A percentile compares a stretch with the other conserved stretches of the same genome.
phyloP scores from a whole-genome alignment of 2,888 invertebrate genomes.

The Phalera bucephala region DNA sequence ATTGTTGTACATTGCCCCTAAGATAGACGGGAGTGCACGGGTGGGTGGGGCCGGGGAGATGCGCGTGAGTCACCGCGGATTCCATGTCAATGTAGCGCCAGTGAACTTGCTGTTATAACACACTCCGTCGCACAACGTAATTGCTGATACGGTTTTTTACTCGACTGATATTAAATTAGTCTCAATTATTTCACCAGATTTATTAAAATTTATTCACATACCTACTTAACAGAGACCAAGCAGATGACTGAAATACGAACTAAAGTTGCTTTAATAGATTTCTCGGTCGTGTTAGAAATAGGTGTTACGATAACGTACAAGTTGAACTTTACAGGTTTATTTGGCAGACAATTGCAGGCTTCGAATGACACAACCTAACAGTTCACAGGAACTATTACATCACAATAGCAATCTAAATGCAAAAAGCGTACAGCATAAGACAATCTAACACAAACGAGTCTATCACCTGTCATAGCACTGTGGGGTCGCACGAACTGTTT shows the following conservation, averaged over 20 bases:
- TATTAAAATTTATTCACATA: slow-evolving; percentile 34
- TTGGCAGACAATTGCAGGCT: slow-evolving; percentile 10
- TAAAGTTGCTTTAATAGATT: slow-evolving; percentile 6
- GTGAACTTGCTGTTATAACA: slow-evolving; percentile 55
- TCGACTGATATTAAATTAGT: slow-evolving; percentile 46
- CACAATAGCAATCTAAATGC: slow-evolving; percentile 37
- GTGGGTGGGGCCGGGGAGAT: slow-evolving; percentile 5
- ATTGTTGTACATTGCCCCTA: slow-evolving; percentile 30
- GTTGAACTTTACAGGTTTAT: slow-evolving; percentile 11
- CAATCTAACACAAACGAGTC: slow-evolving; percentile 39
- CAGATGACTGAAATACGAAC: too few species aligned
- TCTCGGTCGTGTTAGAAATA: background rate
- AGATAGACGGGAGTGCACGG: slow-evolving; percentile 19
- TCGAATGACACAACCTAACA: slow-evolving; percentile 14
- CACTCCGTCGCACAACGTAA: slow-evolving; percentile 60
- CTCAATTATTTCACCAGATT: slow-evolving; percentile 39
- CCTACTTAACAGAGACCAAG: too few species aligned
- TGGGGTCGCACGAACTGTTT: slow-evolving; percentile 36
- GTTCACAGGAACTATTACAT: slow-evolving; percentile 35
- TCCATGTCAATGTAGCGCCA: slow-evolving; percentile 34
- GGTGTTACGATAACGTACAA: background rate
- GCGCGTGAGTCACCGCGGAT: slow-evolving; percentile 28
- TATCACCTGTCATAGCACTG: slow-evolving; percentile 41
- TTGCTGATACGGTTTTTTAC: slow-evolving; percentile 58
- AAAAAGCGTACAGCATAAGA: slow-evolving; percentile 31